These are phyloP conservation scores for Drosophila macrothrix DNA, from an alignment of 2,888 invertebrate genomes.

Conservation along the genomic window DNA sequence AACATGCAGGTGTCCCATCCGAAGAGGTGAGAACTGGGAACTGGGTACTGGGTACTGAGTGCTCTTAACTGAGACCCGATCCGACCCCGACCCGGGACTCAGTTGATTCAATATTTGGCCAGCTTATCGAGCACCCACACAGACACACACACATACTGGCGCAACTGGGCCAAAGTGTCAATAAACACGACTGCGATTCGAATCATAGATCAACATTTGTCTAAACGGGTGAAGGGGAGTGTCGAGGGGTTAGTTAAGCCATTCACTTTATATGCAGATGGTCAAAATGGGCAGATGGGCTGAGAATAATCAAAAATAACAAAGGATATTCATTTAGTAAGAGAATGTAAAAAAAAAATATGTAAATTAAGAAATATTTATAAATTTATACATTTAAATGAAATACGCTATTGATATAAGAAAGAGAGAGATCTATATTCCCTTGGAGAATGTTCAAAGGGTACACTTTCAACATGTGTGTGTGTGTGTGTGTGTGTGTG, in stretches of 20 bases:
- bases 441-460: too few species aligned
- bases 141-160: conserved; percentile 5
- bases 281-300: conserved; percentile 26
- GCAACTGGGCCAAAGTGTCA: conserved; percentile 41
- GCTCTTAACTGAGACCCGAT: conserved; percentile 8
- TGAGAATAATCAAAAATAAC: background rate
- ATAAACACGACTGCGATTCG: conserved; percentile 40
- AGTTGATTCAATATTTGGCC: conserved; percentile 67
- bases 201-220: conserved; percentile 56
- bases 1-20: conserved; percentile 53
- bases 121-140: conserved; percentile 70
- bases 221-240: conserved; percentile 6
- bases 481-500: too few species aligned
- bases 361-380: background rate
- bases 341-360: background rate
- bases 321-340: background rate
- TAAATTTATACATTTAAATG: background rate
- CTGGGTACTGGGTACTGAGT: conserved; percentile 16
- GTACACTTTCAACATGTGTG: too few species aligned
- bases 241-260: conserved; percentile 31
- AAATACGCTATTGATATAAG: background rate
- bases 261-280: conserved; percentile 22
- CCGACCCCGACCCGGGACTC: conserved; percentile 26
- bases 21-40: conserved; percentile 19
- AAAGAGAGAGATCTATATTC: background rate